Evolutionary conservation across 92 coral and sea anemone species (phyloP), one percentile per base, ranked within the genome.

Genomic region (Virgularia gustaviana): DNA sequence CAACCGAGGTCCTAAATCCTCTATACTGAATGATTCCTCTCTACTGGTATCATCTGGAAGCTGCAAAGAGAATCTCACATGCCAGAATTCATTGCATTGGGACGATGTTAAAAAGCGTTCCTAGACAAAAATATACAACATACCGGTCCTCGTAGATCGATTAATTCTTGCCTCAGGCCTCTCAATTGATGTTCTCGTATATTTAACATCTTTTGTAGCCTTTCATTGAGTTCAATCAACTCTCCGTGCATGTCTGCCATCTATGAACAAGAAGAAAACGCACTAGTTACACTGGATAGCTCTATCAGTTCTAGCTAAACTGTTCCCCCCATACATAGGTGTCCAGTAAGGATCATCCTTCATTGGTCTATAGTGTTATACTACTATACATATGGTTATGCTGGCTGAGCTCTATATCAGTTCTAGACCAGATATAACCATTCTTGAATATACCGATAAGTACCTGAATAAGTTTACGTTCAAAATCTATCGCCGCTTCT

Each of bases 241-340:
- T 92, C 98, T 9, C 98, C 98, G 39, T 92, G 96, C 83, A 92
- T 89, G 64, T 92, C 98, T 4, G 98, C 96, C 12, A 92, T 96
- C 98, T 92, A 38, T 19, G 41, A 47, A 57, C 61, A 0, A 25
- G 33, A 24, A n/a, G n/a, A n/a, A n/a, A n/a, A n/a, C n/a, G n/a
- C n/a, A n/a, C n/a, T n/a, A n/a, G n/a, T n/a, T n/a, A n/a, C n/a
- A n/a, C n/a, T n/a, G n/a, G n/a, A n/a, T n/a, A n/a, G n/a, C n/a
- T n/a, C n/a, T n/a, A n/a, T n/a, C n/a, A n/a, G n/a, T n/a, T n/a
- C n/a, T n/a, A n/a, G n/a, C n/a, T n/a, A n/a, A n/a, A n/a, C n/a
- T n/a, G n/a, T n/a, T n/a, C n/a, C n/a, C n/a, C n/a, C n/a, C n/a
- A n/a, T n/a, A n/a, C n/a, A n/a, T n/a, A n/a, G n/a, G n/a, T n/a